A percentile compares a stretch with the other conserved stretches of the same genome.
phyloP scores from a whole-genome alignment of 2,888 invertebrate species.

The Melipona bicolor region DNA sequence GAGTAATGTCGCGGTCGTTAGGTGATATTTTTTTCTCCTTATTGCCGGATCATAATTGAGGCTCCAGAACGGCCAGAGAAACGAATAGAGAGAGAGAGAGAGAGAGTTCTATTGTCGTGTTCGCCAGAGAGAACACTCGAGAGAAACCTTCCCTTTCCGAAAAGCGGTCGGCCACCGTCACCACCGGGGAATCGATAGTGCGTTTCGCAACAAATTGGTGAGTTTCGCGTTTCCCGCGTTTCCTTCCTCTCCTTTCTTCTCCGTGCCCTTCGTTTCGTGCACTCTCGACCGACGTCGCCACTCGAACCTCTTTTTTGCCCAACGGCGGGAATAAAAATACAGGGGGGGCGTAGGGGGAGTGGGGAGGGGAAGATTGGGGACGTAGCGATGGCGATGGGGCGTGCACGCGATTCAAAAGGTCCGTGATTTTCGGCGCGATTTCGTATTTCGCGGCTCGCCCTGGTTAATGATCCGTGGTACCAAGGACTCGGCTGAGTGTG shows the following conservation, averaged over 20 bases:
- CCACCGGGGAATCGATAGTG: slow-evolving; percentile 70
- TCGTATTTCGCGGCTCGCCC: slow-evolving; percentile 77
- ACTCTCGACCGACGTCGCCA: slow-evolving; percentile 52
- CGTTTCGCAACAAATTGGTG: slow-evolving; percentile 76
- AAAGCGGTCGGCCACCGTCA: slow-evolving; percentile 5
- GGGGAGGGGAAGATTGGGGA: background rate
- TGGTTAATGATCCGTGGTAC: slow-evolving; percentile 81
- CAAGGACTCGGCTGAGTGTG: slow-evolving; percentile 81
- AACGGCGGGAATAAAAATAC: slow-evolving; percentile 21
- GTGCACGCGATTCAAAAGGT: slow-evolving; percentile 69
- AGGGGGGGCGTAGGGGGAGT: background rate
- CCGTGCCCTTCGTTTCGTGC: slow-evolving; percentile 33
- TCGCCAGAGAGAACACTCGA: slow-evolving; percentile 53
- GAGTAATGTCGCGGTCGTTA: slow-evolving; percentile 59
- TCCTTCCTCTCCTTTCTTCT: slow-evolving; percentile 46
- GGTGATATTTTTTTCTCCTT: slow-evolving; percentile 64
- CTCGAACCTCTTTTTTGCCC: slow-evolving; percentile 59
- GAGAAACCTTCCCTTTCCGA: slow-evolving; percentile 5
- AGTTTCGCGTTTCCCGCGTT: slow-evolving; percentile 71
- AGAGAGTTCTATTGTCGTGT: slow-evolving; percentile 60
- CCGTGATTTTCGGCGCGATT: slow-evolving; percentile 77
- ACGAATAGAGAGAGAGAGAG: background rate
- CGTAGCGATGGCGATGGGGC: slow-evolving; percentile 35
- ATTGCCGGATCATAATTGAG: slow-evolving; percentile 61
- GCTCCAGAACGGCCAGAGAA: slow-evolving; percentile 31